Conservation (phyloP, 1,140 invertebrate species). For the Hetaerina americana region DNA sequence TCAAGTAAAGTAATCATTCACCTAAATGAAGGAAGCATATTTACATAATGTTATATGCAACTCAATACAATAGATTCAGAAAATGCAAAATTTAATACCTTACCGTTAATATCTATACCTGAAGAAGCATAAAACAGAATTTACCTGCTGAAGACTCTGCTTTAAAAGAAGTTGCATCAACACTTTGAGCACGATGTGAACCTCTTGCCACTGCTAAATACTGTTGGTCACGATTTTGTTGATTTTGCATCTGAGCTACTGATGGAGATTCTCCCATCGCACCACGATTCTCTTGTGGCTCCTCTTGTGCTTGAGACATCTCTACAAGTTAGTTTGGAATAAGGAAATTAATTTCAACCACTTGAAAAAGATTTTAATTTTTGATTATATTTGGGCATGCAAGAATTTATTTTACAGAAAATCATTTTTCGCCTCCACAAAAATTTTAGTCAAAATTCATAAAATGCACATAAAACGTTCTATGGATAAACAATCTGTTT, state of each 20-base stretch:
- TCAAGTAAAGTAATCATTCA: too few species aligned
- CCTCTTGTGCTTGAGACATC: slow-evolving; percentile 25
- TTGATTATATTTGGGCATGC: too few species aligned
- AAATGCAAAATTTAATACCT: too few species aligned
- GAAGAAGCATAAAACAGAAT: neutral
- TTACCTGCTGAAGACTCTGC: slow-evolving; percentile 27
- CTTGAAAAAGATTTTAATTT: too few species aligned
- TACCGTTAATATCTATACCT: slow-evolving; percentile 8
- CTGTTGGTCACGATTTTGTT: slow-evolving; percentile 58
- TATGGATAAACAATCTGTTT: too few species aligned
- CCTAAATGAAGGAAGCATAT: too few species aligned
- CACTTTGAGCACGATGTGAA: slow-evolving; percentile 23
- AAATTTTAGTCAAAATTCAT: too few species aligned
- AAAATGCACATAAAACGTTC: too few species aligned
- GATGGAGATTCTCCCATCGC: slow-evolving; percentile 50
- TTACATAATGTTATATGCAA: too few species aligned
- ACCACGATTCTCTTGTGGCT: slow-evolving; percentile 14
- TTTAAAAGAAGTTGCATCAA: slow-evolving; percentile 37
- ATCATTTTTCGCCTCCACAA: too few species aligned
- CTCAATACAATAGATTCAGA: too few species aligned
- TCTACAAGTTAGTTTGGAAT: slow-evolving; percentile 22
- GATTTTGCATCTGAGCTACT: slow-evolving; percentile 58
- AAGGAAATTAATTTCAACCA: slow-evolving; percentile 3
- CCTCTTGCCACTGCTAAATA: slow-evolving; percentile 42
- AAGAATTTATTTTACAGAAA: too few species aligned